Conservation (phyloP, 2,888 invertebrate genomes). For the Clepsis dumicolana region DNA sequence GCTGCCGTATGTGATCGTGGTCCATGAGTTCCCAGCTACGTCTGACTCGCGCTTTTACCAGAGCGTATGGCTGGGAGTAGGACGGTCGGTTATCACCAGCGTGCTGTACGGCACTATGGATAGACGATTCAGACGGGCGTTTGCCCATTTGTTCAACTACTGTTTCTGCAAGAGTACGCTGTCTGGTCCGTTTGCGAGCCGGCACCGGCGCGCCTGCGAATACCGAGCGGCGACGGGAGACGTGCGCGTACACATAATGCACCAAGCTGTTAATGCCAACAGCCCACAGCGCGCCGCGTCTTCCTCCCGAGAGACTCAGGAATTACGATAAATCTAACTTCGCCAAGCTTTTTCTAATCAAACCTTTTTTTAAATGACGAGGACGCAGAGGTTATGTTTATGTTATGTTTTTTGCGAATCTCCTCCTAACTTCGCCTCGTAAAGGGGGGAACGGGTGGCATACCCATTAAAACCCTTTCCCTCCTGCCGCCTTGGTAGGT, state of each 20-base stretch:
- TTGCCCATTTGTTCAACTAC: slow-evolving; percentile 91
- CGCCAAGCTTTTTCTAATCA: not conserved
- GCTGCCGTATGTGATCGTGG: slow-evolving; percentile 88
- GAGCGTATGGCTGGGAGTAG: slow-evolving; percentile 89
- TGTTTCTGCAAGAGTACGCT: slow-evolving; percentile 90
- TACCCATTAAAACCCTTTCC: too few species aligned
- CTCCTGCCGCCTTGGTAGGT: too few species aligned
- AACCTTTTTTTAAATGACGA: too few species aligned
- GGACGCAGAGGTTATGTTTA: too few species aligned
- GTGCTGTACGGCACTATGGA: slow-evolving; percentile 88
- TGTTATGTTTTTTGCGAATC: too few species aligned
- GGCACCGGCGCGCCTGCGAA: slow-evolving; percentile 80
- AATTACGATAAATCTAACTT: slow-evolving; percentile 49
- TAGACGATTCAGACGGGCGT: slow-evolving; percentile 89
- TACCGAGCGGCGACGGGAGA: slow-evolving; percentile 82
- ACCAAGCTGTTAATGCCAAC: slow-evolving; percentile 51
- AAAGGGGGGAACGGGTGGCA: too few species aligned
- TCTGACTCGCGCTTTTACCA: slow-evolving; percentile 87
- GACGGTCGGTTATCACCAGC: slow-evolving; percentile 89
- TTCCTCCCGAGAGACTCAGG: slow-evolving; percentile 53
- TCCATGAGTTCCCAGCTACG: slow-evolving; percentile 80
- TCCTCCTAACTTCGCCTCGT: too few species aligned
- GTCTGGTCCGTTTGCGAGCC: slow-evolving; percentile 88
- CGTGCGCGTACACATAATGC: slow-evolving; percentile 91
- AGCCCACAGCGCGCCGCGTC: slow-evolving; percentile 77